Evolutionary conservation across 2,888 invertebrate species (phyloP).

Genomic region (Hypercompe scribonia): DNA sequence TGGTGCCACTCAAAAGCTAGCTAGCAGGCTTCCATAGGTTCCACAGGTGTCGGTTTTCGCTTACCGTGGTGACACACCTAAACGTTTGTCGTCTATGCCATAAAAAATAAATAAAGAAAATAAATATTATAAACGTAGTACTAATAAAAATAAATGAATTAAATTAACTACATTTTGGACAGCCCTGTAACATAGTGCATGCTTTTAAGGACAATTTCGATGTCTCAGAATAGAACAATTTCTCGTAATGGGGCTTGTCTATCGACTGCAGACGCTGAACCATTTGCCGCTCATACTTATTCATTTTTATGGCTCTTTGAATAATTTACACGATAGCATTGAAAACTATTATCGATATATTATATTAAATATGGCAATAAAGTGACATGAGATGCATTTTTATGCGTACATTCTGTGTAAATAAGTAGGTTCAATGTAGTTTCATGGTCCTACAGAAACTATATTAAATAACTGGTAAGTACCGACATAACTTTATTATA

Average conservation of each 20-base stretch:
- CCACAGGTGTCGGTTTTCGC: no score
- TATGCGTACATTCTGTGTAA: not conserved
- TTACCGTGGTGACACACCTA: no score
- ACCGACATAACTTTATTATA: no score
- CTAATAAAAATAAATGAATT: not conserved
- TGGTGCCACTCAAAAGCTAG: no score
- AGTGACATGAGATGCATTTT: not conserved
- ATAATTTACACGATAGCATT: conserved; percentile 32
- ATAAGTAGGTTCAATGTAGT: no score
- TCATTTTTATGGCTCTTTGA: conserved; percentile 34
- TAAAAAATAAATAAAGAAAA: not conserved
- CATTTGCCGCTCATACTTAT: conserved; percentile 16
- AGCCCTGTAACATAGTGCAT: conserved; percentile 35
- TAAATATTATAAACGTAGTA: not conserved
- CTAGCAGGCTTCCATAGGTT: no score
- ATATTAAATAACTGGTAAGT: no score
- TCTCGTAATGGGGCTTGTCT: conserved; percentile 32
- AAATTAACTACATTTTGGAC: conserved; percentile 2
- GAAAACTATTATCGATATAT: conserved; percentile 11
- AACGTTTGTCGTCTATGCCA: not conserved
- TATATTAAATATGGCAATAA: not conserved
- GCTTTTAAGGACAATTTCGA: conserved; percentile 43
- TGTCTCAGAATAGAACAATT: conserved; percentile 27
- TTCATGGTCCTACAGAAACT: no score
- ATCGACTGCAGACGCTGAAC: conserved; percentile 22